These are phyloP conservation scores for Sciurus carolinensis DNA, from an alignment of 2,797 vertebrate species.

Conservation along the genomic window DNA sequence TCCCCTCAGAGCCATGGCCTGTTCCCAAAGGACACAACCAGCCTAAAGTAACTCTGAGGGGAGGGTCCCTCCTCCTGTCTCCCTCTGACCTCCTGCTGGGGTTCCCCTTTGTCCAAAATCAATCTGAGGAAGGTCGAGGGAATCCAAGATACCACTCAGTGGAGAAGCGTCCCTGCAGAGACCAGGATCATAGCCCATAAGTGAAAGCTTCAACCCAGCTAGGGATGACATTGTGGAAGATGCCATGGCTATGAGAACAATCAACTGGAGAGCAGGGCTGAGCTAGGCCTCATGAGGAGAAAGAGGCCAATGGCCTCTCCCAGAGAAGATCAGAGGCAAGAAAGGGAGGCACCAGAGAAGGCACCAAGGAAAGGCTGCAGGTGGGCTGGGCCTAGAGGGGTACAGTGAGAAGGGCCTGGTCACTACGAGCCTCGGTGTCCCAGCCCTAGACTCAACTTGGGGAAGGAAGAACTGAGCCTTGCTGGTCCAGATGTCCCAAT, in stretches of 20 bases:
- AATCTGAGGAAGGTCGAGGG: not conserved
- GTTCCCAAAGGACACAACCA: not conserved
- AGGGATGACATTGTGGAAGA: not conserved
- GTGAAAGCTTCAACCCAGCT: not conserved
- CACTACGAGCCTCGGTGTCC: not conserved
- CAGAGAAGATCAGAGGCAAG: not conserved
- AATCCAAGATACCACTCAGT: accelerated
- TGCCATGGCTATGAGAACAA: too few relatives aligned
- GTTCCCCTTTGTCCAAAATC: not conserved
- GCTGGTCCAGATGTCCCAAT: not conserved
- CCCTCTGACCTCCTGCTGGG: not conserved
- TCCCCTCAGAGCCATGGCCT: not conserved
- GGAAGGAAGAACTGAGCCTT: not conserved
- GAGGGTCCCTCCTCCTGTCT: not conserved
- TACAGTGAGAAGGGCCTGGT: not conserved
- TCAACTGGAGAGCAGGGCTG: not conserved
- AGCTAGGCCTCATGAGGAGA: not conserved
- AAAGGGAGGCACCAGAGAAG: not conserved
- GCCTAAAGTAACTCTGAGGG: too few relatives aligned
- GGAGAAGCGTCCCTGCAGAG: not conserved
- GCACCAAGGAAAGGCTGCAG: not conserved
- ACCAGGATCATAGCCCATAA: not conserved
- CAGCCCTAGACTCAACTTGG: not conserved
- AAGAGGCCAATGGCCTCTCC: not conserved
- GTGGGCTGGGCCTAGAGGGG: not conserved